phyloP scores from a whole-genome alignment of 2,797 vertebrate species.

The Darevskia mixta region DNA sequence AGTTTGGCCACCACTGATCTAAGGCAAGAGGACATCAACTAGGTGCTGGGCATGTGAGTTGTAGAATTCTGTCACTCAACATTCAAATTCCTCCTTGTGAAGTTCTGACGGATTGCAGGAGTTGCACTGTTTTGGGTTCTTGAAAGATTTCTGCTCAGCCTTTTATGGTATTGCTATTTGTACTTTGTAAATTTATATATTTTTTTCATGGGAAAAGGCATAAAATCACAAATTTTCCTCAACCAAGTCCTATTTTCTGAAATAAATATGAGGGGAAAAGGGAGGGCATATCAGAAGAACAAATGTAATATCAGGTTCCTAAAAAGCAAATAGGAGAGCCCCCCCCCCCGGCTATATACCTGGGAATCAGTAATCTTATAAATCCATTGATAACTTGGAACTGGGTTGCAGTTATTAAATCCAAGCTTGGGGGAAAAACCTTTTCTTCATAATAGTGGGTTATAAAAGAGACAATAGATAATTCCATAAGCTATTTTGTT shows the following conservation, averaged over 20 bases:
- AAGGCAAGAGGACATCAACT: not conserved
- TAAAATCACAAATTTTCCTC: not conserved
- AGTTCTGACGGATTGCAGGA: not conserved
- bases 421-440: not conserved
- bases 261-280: slow-evolving; percentile 29
- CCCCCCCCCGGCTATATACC: not conserved
- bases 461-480: slow-evolving; percentile 39
- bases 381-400: slow-evolving; percentile 57
- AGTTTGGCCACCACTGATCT: not conserved
- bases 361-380: slow-evolving; percentile 51
- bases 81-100: not conserved
- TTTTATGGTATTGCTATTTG: slow-evolving; percentile 21
- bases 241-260: slow-evolving; percentile 30
- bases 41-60: not conserved
- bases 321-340: slow-evolving; percentile 30
- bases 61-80: not conserved
- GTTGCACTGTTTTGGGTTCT: not conserved
- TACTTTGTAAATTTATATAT: not conserved
- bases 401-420: slow-evolving; percentile 52
- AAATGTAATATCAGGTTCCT: slow-evolving; percentile 2
- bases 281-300: slow-evolving; percentile 26
- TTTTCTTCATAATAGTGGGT: slow-evolving; percentile 46
- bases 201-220: not conserved
- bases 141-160: not conserved
- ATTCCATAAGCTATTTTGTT: slow-evolving; percentile 33